A percentile compares a stretch with the other conserved stretches of the same genome.
These are phyloP conservation scores for Boloria euphrosyne DNA, from an alignment of 2,888 invertebrate species.

Conservation along the genomic window DNA sequence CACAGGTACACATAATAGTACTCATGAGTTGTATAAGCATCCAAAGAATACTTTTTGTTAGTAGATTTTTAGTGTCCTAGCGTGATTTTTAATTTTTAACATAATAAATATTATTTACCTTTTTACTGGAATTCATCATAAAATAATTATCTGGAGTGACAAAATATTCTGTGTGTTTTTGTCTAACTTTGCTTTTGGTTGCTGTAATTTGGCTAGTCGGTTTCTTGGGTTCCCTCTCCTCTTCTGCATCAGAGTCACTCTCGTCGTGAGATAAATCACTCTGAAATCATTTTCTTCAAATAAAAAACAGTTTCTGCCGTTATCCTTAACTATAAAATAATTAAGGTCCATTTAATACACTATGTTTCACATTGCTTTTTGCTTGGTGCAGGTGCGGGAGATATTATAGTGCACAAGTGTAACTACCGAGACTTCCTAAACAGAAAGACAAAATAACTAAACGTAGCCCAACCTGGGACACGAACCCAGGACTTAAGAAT, in stretches of 20 bases:
- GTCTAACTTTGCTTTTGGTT: constrained; percentile 49
- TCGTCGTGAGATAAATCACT: constrained; percentile 45
- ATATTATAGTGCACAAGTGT: too few species aligned
- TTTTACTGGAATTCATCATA: constrained; percentile 83
- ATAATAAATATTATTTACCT: constrained; percentile 54
- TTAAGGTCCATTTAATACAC: too few species aligned
- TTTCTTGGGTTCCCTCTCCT: constrained; percentile 45
- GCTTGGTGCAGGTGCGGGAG: too few species aligned
- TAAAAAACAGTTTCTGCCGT: not conserved
- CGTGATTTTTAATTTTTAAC: not conserved
- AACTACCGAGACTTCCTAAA: too few species aligned
- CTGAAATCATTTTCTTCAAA: constrained; percentile 29
- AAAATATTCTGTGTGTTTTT: constrained; percentile 79
- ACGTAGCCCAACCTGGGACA: too few species aligned
- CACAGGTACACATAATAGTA: too few species aligned
- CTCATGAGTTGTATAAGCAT: too few species aligned
- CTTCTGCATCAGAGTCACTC: constrained; percentile 39
- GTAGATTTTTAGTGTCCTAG: too few species aligned
- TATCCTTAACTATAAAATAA: not conserved
- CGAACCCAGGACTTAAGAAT: too few species aligned
- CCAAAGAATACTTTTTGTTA: too few species aligned
- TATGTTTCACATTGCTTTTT: too few species aligned
- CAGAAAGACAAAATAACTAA: too few species aligned
- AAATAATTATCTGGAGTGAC: constrained; percentile 87
- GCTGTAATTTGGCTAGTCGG: constrained; percentile 54